Evolutionary conservation across 2,888 invertebrate genomes (phyloP).

Genomic region (Gortyna flavago): DNA sequence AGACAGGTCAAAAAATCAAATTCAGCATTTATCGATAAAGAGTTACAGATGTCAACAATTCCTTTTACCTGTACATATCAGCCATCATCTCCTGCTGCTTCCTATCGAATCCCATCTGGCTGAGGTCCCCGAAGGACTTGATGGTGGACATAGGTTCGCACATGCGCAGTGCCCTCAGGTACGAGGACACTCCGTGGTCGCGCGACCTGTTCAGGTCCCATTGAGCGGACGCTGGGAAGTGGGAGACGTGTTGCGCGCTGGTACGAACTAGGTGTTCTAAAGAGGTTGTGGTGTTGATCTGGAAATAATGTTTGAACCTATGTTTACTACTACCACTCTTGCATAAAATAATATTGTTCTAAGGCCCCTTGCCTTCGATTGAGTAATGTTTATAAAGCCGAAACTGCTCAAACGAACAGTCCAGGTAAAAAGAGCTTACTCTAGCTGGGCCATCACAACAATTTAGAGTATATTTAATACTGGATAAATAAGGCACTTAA

Average conservation of each 20-base stretch:
- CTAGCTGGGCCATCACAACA: background rate
- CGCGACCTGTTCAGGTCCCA: constrained; percentile 90
- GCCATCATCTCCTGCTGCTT: constrained; percentile 91
- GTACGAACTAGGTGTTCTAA: constrained; percentile 91
- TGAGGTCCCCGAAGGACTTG: constrained; percentile 90
- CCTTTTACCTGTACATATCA: constrained; percentile 91
- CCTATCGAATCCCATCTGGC: constrained; percentile 88
- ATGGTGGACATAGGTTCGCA: constrained; percentile 90
- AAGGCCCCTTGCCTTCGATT: too few species aligned
- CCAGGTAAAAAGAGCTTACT: background rate
- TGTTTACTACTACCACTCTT: background rate
- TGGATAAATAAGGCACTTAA: background rate
- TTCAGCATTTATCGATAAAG: background rate
- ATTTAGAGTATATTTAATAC: background rate
- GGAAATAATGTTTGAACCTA: constrained; percentile 55
- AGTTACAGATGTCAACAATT: background rate
- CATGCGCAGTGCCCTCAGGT: constrained; percentile 92
- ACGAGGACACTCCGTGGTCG: constrained; percentile 95
- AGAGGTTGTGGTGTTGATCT: constrained; percentile 91
- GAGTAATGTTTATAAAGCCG: too few species aligned
- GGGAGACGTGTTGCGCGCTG: constrained; percentile 91
- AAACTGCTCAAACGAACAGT: too few species aligned
- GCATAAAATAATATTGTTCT: background rate
- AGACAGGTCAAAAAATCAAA: background rate
- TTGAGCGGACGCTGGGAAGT: constrained; percentile 87